Base-by-base conservation (phyloP, 2,888 invertebrate genomes). In the Dascillus cervinus region DNA sequence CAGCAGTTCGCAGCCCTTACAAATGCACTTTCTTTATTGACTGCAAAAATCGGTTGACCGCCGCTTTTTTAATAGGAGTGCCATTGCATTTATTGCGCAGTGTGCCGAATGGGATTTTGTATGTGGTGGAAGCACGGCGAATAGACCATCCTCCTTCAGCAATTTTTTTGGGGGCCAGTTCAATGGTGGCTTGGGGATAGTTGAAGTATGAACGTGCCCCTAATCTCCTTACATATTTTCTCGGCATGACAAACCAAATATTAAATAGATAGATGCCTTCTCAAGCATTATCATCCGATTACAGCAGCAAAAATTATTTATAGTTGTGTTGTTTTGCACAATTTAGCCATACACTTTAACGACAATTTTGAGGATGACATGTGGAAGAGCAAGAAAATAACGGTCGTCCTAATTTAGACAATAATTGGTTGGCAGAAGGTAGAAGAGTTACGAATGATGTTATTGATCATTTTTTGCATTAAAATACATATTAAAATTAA, bases 71-170 rank as follows among this genome's bases (percentile, higher is more conserved):
- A 4, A 11, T 11, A 20, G 23, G 38, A 14, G 12, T 13, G 14
- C 34, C 38, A 11, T 14, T 29, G 29, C 5, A 38, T 38, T 34
- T 38, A 15, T 34, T 34, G 6, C 13, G 11, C 5, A 34, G 13
- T 19, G 29, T 38, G 11, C 38, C 34, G 30, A 23, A 34, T 22
- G 34, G 26, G 12, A 38, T 38, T 13, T 34, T 30, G 9, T 20
- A 25, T 6, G 21, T 8, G 8, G 20, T 32, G n/a, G 24, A 17
- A n/a, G 25, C 31, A 26, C 21, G 17, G 6, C 13, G 17, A 10
- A 32, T 26, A 9, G 22, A 22, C 26, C 29, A 29, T 5, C 15
- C 26, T 8, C 20, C 3, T 4, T 26, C 25, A 15, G 8, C 31
- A 3, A 24, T 10, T 10, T 17, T 25, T 13, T 8, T 3, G 3